Evolutionary conservation across 2,888 invertebrate genomes (phyloP), one percentile per base, ranked within the genome.

Genomic region (Chloroclysta siterata): DNA sequence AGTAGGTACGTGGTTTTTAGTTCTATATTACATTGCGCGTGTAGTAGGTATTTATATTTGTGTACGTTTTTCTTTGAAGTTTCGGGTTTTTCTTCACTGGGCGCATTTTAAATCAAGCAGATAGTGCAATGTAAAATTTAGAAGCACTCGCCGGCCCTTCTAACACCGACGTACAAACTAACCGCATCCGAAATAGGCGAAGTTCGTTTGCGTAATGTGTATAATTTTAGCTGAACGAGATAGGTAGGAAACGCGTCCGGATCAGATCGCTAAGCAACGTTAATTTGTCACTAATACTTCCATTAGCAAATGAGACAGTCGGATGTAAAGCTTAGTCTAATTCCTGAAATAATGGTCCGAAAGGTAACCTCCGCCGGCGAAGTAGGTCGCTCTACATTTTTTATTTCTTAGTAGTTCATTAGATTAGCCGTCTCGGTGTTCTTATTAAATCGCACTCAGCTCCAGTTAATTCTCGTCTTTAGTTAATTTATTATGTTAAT

Each of bases 401-500:
- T 61, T 63, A 63, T 56, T 56, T 53, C 22, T 63, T 55, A 55
- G 62, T 53, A 65, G 65, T 66, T 66, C 51, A 72, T 69, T 70
- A 66, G 65, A 71, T 74, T 71, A 70, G 50, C 60, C 56, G 53
- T 56, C 64, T 59, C 56, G 42, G 60, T 65, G 66, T 64, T 64
- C 66, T 70, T 69, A 69, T 72, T 70, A 70, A 70, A 70, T 72
- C 69, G 65, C 69, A 69, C 70, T 73, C 71, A 68, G 70, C 57
- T 60, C 63, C 63, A 62, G 66, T 67, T 63, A 59, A 65, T 69
- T 63, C 60, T 65, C 55, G 60, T 56, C 70, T 65, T 56, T 66
- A 66, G 70, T 65, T 71, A 67, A 74, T 75, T 76, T 71, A 72
- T 76, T 72, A 75, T 73, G 77, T 75, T 76, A 68, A 74, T 74